Conservation (phyloP, 2,797 vertebrate species). For the Gymnothorax reevesii region DNA sequence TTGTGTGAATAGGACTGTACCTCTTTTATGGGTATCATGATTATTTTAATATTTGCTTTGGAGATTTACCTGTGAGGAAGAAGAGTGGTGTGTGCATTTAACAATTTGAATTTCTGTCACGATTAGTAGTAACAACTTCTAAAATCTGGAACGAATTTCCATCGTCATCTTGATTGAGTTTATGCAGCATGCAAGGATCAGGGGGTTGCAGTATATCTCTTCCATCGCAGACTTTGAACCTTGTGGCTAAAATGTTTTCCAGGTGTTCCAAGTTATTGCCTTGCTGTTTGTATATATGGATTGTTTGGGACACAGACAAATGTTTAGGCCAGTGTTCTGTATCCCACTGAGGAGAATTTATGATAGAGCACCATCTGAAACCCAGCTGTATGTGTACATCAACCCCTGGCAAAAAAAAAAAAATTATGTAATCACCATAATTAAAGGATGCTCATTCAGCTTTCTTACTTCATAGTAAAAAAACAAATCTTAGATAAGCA, state of each 20-base stretch:
- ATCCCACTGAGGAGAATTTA: not conserved
- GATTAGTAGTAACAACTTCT: not conserved
- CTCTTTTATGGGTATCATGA: not conserved
- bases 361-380: slow-evolving; percentile 6
- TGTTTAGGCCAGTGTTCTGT: not conserved
- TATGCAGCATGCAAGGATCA: not conserved
- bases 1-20: not conserved
- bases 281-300: not conserved
- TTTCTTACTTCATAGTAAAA: no score
- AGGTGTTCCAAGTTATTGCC: not conserved
- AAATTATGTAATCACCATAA: no score
- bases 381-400: not conserved
- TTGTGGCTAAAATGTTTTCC: not conserved
- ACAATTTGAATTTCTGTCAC: not conserved
- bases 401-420: not conserved
- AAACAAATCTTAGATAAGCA: no score
- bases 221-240: not conserved
- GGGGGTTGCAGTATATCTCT: not conserved
- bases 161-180: not conserved
- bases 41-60: not conserved
- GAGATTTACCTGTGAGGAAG: no score
- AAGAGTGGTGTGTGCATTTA: not conserved
- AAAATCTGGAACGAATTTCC: not conserved
- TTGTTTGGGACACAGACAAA: not conserved
- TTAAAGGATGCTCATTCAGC: no score